These are phyloP conservation scores for Sphyrna mokarran DNA, from an alignment of 2,113 vertebrate genomes.

Conservation along the genomic window DNA sequence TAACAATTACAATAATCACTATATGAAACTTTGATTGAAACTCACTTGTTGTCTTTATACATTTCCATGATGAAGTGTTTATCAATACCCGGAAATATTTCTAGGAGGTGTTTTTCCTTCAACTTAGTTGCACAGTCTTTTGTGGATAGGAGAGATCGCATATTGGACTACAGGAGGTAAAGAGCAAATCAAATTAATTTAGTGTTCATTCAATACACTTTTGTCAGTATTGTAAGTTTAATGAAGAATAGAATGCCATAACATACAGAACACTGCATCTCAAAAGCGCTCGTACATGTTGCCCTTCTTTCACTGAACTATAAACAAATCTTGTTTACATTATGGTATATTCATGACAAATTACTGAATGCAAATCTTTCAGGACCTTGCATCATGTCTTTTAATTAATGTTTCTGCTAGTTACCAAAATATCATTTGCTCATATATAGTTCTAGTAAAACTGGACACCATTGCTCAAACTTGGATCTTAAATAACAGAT, in stretches of 20 bases:
- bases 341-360: not conserved
- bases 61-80: slow-evolving; percentile 82
- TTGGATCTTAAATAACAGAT: not conserved
- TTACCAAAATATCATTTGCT: not conserved
- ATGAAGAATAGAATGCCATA: not conserved
- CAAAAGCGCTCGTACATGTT: not conserved
- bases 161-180: slow-evolving; percentile 60
- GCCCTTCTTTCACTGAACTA: not conserved
- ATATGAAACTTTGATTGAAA: not conserved
- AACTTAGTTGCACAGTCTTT: slow-evolving; percentile 76
- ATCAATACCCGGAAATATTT: slow-evolving; percentile 81
- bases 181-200: slow-evolving; percentile 34
- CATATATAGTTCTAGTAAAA: not conserved
- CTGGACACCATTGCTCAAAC: not conserved
- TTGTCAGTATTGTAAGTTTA: not conserved
- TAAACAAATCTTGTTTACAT: not conserved
- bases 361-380: not conserved
- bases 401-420: not conserved
- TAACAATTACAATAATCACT: not conserved
- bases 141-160: slow-evolving; percentile 56
- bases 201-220: not conserved
- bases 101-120: slow-evolving; percentile 82
- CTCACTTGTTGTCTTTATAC: slow-evolving; percentile 92
- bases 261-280: not conserved
- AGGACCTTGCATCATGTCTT: not conserved